These are phyloP conservation scores for Vanessa cardui DNA, from an alignment of 2,888 invertebrate genomes.

Conservation along the genomic window DNA sequence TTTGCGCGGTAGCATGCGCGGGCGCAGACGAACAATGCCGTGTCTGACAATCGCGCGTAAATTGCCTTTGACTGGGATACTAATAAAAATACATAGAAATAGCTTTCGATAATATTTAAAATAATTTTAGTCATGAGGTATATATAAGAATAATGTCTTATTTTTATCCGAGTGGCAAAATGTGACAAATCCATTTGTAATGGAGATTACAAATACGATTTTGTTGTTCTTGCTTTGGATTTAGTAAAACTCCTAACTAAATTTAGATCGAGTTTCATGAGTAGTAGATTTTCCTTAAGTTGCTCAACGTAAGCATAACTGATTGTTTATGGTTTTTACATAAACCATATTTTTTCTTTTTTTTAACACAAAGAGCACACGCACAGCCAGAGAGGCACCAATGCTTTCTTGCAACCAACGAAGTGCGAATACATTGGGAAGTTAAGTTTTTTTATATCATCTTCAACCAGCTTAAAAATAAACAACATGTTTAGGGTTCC, in stretches of 20 bases:
- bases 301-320: background rate
- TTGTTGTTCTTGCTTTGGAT: no score
- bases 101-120: background rate
- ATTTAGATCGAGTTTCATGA: background rate
- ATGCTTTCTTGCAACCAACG: no score
- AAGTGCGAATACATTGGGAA: no score
- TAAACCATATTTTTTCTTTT: no score
- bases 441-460: background rate
- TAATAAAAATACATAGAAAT: background rate
- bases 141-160: background rate
- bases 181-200: background rate
- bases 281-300: background rate
- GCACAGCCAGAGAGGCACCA: no score
- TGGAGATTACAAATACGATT: no score
- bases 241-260: background rate
- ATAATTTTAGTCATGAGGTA: background rate
- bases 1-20: conserved; percentile 36
- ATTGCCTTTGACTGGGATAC: conserved; percentile 34
- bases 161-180: background rate
- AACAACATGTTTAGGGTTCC: background rate
- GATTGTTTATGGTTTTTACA: no score
- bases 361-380: no score
- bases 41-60: conserved; percentile 36
- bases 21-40: conserved; percentile 40
- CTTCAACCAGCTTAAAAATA: background rate